Percentiles rank a stretch among this genome's conserved stretches.
These are phyloP conservation scores for Clarias laeviceps DNA, from an alignment of 2,797 vertebrate genomes.

Conservation along the genomic window DNA sequence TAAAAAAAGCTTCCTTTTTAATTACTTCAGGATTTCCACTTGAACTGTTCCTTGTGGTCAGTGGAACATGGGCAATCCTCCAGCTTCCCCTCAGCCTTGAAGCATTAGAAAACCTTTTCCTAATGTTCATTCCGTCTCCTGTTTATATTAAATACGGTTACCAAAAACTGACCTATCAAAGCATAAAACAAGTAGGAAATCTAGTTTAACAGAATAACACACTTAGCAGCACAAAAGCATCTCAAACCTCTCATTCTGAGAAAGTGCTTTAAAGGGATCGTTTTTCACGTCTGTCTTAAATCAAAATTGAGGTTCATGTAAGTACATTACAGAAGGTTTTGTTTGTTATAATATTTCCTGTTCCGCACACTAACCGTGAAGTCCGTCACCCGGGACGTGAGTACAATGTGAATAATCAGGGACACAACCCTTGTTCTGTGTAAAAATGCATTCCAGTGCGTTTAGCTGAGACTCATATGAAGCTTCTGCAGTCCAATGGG, in stretches of 20 bases:
- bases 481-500: too few relatives aligned
- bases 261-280: neutral
- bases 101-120: neutral
- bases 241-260: neutral
- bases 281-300: neutral
- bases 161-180: conserved; percentile 33
- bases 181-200: conserved; percentile 53
- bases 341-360: too few relatives aligned
- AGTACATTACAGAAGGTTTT: too few relatives aligned
- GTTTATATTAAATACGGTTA: conserved; percentile 15
- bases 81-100: conserved; percentile 1
- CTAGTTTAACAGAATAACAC: conserved; percentile 27
- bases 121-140: conserved; percentile 27
- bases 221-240: neutral
- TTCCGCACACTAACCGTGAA: too few relatives aligned
- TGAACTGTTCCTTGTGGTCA: conserved; percentile 15
- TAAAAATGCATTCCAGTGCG: too few relatives aligned
- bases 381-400: too few relatives aligned
- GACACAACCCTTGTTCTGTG: too few relatives aligned
- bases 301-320: too few relatives aligned
- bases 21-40: conserved; percentile 7
- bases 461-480: too few relatives aligned
- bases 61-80: neutral
- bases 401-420: too few relatives aligned
- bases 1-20: conserved; percentile 12